Base-by-base conservation (phyloP, 2,888 invertebrate species). In the Drosophila neonasuta region DNA sequence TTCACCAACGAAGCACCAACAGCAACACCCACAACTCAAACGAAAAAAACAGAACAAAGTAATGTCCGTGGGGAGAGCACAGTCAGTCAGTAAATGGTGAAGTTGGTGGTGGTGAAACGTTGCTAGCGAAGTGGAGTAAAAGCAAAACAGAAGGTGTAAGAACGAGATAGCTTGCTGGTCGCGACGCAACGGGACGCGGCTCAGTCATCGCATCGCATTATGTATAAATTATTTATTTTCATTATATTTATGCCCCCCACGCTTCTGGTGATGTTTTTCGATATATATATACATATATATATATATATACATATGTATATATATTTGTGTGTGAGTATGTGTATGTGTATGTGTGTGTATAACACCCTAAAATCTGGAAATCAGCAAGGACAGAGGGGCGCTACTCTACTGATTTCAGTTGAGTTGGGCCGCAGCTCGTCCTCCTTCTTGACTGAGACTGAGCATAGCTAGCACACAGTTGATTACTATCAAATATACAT, bases 221-320 rank as follows among this genome's bases (percentile, higher is more conserved):
- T 87, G 71, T 83, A 85, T 80, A 83, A 87, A 85, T 83, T 76
- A 87, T 83, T 87, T 83, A 87, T 83, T 83, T 87, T 82, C 78
- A 78, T 87, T 85, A 81, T 76, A 85, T 87, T 78, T 74, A 67
- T 75, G 68, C 57, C 54, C 39, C 58, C 46, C 34, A 60, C 62
- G 54, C 55, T 51, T 46, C 11, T 59, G 39, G 24, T 52, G 20
- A 36, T 45, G 45, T 60, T 4, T 20, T 17, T 17, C 17, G 17
- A 17, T 17, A 17, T 17, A 17, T 3, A 17, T 17, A 17, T 17
- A 17, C 2, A 17, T 17, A 3, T 17, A 17, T 17, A 17, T 17
- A 17, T 17, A 17, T 17, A 20, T 20, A 20, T 20, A 20, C 3
- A 20, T 20, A 20, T 20, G 0, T 4, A 20, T 4, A 20, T 20